These are phyloP conservation scores for Porphyrio hochstetteri DNA, from an alignment of 2,113 vertebrate genomes.

Conservation along the genomic window DNA sequence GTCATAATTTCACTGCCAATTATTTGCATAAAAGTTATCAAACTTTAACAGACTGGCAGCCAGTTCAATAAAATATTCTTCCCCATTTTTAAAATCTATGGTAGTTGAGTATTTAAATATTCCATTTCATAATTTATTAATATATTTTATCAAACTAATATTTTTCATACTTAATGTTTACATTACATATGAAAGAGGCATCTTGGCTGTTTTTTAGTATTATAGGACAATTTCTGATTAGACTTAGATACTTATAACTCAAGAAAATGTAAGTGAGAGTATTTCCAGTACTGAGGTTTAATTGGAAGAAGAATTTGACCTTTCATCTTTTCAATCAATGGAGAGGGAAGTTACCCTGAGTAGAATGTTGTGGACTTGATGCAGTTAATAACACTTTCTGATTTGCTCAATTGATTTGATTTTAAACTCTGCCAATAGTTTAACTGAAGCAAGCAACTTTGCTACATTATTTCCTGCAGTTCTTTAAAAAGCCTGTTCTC, in stretches of 20 bases:
- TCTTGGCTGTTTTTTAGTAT: not conserved
- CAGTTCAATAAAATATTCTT: not conserved
- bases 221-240: not conserved
- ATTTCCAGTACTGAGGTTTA: not conserved
- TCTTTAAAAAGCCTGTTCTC: not conserved
- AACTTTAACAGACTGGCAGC: not conserved
- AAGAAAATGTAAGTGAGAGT: not conserved
- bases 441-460: not conserved
- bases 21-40: not conserved
- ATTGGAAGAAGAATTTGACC: not conserved
- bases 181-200: not conserved
- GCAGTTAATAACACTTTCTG: not conserved
- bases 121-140: not conserved
- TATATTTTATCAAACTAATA: not conserved
- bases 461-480: not conserved
- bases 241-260: not conserved
- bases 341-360: not conserved
- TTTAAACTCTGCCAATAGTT: not conserved
- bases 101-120: not conserved
- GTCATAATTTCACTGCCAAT: not conserved
- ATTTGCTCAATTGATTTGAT: slow-evolving; percentile 1
- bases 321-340: not conserved
- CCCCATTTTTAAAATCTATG: not conserved
- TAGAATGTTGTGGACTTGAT: not conserved
- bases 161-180: not conserved